Percentiles rank a stretch among this genome's conserved stretches.
Evolutionary conservation across 2,797 vertebrate genomes (phyloP).

Genomic region (Phrynocephalus guinanensis): DNA sequence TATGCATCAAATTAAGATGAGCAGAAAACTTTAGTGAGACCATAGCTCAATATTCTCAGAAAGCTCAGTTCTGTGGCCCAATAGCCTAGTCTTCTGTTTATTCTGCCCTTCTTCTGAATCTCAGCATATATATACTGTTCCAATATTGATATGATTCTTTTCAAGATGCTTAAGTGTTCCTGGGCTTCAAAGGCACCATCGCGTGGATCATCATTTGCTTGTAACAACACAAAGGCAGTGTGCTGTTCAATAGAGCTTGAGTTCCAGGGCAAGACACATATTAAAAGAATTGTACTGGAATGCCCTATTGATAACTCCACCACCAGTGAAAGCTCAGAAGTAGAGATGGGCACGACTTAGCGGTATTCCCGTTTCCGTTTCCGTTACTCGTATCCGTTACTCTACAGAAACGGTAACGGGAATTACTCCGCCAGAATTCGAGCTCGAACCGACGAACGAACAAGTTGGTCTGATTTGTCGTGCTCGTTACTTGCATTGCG

Average conservation of each 20-base stretch:
- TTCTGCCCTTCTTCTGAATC: neutral
- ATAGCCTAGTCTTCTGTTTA: neutral
- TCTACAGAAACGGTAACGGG: no score
- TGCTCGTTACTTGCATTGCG: no score
- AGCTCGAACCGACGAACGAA: no score
- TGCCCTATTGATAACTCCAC: neutral
- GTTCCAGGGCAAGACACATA: slow-evolving; percentile 19
- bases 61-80: neutral
- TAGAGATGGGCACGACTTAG: no score
- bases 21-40: no score
- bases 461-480: no score
- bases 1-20: no score
- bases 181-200: slow-evolving; percentile 16
- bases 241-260: slow-evolving; percentile 37
- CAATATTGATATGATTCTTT: slow-evolving; percentile 20
- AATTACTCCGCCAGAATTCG: no score
- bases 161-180: slow-evolving; percentile 29
- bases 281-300: neutral
- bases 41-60: neutral
- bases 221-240: slow-evolving; percentile 11
- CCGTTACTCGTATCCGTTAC: no score
- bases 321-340: neutral
- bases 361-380: no score
- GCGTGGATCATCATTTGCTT: slow-evolving; percentile 44
- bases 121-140: neutral